These are phyloP conservation scores for Rhamphomyia laevipes DNA, from an alignment of 2,888 invertebrate species.

Conservation along the genomic window DNA sequence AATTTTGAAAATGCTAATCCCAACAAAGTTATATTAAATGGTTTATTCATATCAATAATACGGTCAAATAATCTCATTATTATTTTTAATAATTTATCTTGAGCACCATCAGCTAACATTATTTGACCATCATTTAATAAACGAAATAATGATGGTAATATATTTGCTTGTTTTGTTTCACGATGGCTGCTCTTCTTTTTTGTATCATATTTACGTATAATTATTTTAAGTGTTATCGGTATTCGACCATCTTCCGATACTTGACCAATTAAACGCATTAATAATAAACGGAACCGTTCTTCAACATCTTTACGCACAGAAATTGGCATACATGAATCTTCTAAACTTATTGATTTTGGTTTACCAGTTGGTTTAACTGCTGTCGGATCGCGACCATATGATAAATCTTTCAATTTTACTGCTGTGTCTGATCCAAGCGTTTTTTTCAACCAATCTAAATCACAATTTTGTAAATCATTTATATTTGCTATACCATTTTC, in stretches of 20 bases:
- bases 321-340: constrained; percentile 65
- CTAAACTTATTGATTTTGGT: constrained; percentile 68
- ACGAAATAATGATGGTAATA: constrained; percentile 53
- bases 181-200: constrained; percentile 55
- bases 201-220: constrained; percentile 59
- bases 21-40: constrained; percentile 67
- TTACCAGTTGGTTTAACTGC: constrained; percentile 62
- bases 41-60: constrained; percentile 56
- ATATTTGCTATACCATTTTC: constrained; percentile 55
- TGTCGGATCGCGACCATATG: constrained; percentile 62
- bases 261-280: constrained; percentile 57
- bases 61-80: constrained; percentile 67
- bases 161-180: constrained; percentile 63
- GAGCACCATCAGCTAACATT: constrained; percentile 40
- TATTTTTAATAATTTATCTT: constrained; percentile 53
- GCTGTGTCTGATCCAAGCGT: constrained; percentile 58
- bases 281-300: constrained; percentile 54
- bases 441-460: constrained; percentile 46
- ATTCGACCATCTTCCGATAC: constrained; percentile 68
- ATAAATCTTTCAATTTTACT: constrained; percentile 53
- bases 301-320: constrained; percentile 62
- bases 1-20: constrained; percentile 77
- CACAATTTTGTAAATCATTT: constrained; percentile 51
- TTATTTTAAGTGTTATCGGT: constrained; percentile 62
- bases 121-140: constrained; percentile 36